These are phyloP conservation scores for Drosophila micromelanica DNA, from an alignment of 1,140 invertebrate genomes.

Conservation along the genomic window DNA sequence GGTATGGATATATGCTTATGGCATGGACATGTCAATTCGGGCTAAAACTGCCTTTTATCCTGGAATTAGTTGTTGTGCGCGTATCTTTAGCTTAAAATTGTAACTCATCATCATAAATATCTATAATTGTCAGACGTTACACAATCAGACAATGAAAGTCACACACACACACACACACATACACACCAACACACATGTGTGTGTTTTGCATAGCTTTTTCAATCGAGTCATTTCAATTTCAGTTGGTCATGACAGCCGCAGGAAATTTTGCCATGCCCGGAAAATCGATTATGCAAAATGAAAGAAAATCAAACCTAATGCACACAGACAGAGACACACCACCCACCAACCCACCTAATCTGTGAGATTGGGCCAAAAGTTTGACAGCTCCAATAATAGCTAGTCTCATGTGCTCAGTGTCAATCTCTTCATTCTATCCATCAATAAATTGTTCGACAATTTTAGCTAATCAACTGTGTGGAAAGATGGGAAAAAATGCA, in stretches of 20 bases:
- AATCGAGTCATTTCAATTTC: conserved; percentile 50
- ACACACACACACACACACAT: conserved; percentile 13
- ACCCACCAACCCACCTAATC: conserved; percentile 29
- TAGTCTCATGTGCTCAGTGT: conserved; percentile 33
- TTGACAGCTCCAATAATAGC: conserved; percentile 36
- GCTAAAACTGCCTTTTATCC: conserved; percentile 14
- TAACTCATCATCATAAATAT: conserved; percentile 60
- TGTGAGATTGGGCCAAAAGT: conserved; percentile 7
- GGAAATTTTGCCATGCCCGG: conserved; percentile 16
- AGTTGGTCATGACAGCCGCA: conserved; percentile 53
- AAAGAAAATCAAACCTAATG: conserved; percentile 60
- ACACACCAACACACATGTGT: not conserved
- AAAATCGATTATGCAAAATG: conserved; percentile 75
- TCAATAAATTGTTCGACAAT: conserved; percentile 8
- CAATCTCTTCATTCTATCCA: conserved; percentile 2
- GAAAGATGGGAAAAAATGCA: conserved; percentile 21
- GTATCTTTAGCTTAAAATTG: conserved; percentile 56
- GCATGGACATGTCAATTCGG: conserved; percentile 20
- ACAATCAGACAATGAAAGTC: conserved; percentile 46
- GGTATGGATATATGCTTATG: not conserved
- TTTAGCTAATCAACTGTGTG: conserved; percentile 47
- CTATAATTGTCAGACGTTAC: conserved; percentile 67
- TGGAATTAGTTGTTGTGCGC: conserved; percentile 12
- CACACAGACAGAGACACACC: conserved; percentile 17
- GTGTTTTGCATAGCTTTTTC: conserved; percentile 32